Evolutionary conservation across 1,140 invertebrate species (phyloP), one percentile per base, ranked within the genome.

Genomic region (Maniola jurtina): DNA sequence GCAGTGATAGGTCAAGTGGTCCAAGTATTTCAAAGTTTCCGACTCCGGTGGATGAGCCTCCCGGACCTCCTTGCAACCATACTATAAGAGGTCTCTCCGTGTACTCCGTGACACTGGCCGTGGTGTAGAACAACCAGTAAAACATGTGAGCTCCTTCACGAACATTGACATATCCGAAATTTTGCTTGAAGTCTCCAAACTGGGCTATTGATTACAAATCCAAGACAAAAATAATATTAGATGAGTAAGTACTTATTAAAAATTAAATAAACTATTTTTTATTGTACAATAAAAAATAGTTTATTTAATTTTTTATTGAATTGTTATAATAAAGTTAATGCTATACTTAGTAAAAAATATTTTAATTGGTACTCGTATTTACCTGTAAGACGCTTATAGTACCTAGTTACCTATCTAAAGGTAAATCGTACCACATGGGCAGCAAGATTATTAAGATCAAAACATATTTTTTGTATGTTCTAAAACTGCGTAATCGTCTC

Each of bases 11-110:
- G 79, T 96, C 94, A 0, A 94, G 79, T 0, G 96, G 96, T 4
- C 96, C 96, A 0, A 97, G 75, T 77, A 96, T 95, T 57, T 93
- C 92, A 72, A 97, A 96, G 79, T 97, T 97, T 1, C 96, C 96
- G 74, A 93, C 94, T 1, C 94, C 95, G 0, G 95, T 95, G 7
- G 95, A 95, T 0, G 95, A 96, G 3, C 92, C 93, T 0, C 96
- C 96, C 0, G 95, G 95, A 6, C 95, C 95, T 42, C 94, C 95
- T 89, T 96, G 95, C 0, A 97, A 87, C 96, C 96, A 97, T 35
- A 97, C 93, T 4, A 96, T 84, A 15, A 97, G 76, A 0, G 96
- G 96, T 68, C 92, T 92, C 9, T 95, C 93, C 0, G 92, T 92
- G 58, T 92, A 92, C 40, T 89, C 86, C 10, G 83, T 67, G 0